These are phyloP conservation scores for Meles meles DNA, from an alignment of 2,113 vertebrate species.

Conservation along the genomic window DNA sequence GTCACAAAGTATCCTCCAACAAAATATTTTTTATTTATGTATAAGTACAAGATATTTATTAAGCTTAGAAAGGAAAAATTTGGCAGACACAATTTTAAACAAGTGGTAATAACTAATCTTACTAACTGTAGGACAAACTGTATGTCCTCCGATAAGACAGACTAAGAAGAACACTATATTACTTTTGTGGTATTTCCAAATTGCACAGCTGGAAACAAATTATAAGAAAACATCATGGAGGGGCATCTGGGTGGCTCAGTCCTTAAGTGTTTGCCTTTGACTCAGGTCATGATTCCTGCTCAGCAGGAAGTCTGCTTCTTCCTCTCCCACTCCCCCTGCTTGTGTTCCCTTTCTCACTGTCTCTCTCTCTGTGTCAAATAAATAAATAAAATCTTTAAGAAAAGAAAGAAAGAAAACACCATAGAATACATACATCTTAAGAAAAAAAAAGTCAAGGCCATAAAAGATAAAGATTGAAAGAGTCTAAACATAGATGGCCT, in stretches of 20 bases:
- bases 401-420: neutral
- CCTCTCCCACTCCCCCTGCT: too few relatives aligned
- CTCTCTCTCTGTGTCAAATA: too few relatives aligned
- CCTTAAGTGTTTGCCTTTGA: too few relatives aligned
- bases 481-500: neutral
- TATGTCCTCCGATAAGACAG: neutral
- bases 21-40: slow-evolving; percentile 8
- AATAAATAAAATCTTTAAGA: too few relatives aligned
- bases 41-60: neutral
- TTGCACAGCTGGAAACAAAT: neutral
- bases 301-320: too few relatives aligned
- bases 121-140: neutral
- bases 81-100: neutral
- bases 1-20: neutral
- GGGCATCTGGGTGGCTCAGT: too few relatives aligned
- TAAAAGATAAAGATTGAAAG: neutral
- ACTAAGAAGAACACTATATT: neutral
- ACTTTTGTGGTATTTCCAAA: neutral
- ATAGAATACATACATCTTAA: neutral
- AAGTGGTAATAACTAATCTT: neutral
- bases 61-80: neutral
- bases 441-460: neutral
- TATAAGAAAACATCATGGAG: neutral
- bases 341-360: too few relatives aligned
- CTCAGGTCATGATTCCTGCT: too few relatives aligned